Evolutionary conservation across 1,140 invertebrate species (phyloP), one percentile per base, ranked within the genome.

Genomic region (Drosophila saltans): DNA sequence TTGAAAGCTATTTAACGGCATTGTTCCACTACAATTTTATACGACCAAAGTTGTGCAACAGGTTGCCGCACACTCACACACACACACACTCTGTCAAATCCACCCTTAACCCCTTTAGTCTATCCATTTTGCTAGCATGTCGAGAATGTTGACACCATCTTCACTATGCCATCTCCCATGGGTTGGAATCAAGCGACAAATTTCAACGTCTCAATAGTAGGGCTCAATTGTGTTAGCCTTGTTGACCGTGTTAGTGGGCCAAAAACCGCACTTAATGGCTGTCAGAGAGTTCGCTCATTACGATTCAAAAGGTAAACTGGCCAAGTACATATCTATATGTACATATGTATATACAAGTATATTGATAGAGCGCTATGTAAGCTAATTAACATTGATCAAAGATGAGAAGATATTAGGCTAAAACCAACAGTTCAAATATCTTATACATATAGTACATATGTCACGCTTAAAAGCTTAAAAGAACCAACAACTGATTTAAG

Each of bases 121-220:
- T 5, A 36, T 6, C 33, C 33, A 4, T 36, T 36, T 36, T 36
- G 33, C 33, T 36, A 36, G 33, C 6, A 36, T 7, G 33, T 36
- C 45, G 16, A 48, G 45, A 48, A 48, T 48, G 45, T 48, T 48
- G 45, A 48, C 45, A 48, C 45, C 45, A 21, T 48, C 45, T 48
- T 48, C 45, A 48, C 16, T 16, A 48, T 48, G 45, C 7, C 45
- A 5, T 16, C 28, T 2, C 24, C 16, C 8, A 16, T 21, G 7
- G 16, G 16, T 21, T 16, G n/a, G 16, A 52, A 26, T 52, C 45
- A 52, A 26, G 45, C 45, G 45, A 52, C 45, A 26, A 52, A 52
- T 52, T 52, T 52, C 21, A 52, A 6, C 21, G 8, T 52, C 45
- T 52, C 45, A 52, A 52, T 52, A 8, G 45, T 52, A 8, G 45